These are phyloP conservation scores for Pangasianodon hypophthalmus DNA, from an alignment of 2,113 vertebrate species.

Conservation along the genomic window DNA sequence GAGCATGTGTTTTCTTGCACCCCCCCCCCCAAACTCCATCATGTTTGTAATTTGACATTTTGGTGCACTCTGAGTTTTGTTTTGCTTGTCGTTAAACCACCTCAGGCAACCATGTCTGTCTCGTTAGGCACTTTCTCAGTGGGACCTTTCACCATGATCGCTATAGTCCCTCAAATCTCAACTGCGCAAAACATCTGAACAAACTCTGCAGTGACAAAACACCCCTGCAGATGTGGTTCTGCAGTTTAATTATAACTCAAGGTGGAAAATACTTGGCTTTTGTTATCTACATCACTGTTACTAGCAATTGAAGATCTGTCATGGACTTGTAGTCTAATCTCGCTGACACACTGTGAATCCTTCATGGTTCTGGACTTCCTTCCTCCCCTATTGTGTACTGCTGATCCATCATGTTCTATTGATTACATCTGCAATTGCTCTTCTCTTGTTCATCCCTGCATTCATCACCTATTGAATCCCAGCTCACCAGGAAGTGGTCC, in stretches of 20 bases:
- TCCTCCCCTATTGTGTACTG: neutral
- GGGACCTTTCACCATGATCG: conserved; percentile 14
- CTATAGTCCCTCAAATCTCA: neutral
- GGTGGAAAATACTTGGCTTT: neutral
- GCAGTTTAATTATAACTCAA: conserved; percentile 17
- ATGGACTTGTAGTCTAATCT: conserved; percentile 19
- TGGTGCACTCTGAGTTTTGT: conserved; percentile 10
- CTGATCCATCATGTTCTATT: conserved; percentile 21
- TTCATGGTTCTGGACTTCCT: neutral
- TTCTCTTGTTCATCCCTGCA: neutral
- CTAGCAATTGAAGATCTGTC: conserved; percentile 13
- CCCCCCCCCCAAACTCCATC: neutral
- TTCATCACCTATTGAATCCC: neutral
- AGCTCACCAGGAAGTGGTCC: neutral
- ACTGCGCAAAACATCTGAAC: conserved; percentile 3
- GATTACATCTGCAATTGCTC: conserved; percentile 8
- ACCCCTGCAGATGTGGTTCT: conserved; percentile 6
- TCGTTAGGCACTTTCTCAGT: conserved; percentile 19
- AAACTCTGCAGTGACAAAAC: conserved; percentile 6
- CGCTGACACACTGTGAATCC: conserved; percentile 22
- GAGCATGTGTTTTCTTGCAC: neutral
- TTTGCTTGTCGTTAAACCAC: conserved; percentile 10
- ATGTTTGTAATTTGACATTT: conserved; percentile 11
- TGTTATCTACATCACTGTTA: conserved; percentile 3
- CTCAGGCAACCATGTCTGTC: conserved; percentile 7